These are phyloP conservation scores for Helobdella robusta DNA, from an alignment of 2,888 invertebrate species.

Conservation along the genomic window DNA sequence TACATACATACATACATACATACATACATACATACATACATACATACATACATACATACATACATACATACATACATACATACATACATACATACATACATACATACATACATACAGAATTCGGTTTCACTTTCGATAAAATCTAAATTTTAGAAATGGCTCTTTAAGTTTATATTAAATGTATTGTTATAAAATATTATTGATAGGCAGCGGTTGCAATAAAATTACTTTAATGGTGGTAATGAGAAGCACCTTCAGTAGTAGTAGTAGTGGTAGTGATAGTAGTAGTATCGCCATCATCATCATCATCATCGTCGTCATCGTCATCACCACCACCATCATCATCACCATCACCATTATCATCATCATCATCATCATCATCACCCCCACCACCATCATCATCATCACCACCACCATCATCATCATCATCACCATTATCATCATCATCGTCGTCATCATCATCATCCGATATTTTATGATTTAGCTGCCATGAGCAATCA, in stretches of 20 bases:
- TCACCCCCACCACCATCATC: background rate
- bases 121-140: too few relatives aligned
- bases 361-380: conserved; percentile 22
- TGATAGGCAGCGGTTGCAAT: too few relatives aligned
- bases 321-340: conserved; percentile 2
- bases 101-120: too few relatives aligned
- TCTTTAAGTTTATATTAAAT: too few relatives aligned
- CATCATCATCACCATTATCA: conserved; percentile 1
- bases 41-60: conserved; percentile 15
- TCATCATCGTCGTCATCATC: conserved; percentile 2
- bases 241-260: background rate
- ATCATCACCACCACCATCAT: background rate
- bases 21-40: conserved; percentile 15
- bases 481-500: too few relatives aligned
- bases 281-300: background rate
- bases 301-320: conserved; percentile 2
- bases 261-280: background rate
- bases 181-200: too few relatives aligned
- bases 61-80: conserved; percentile 15
- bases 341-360: conserved; percentile 15
- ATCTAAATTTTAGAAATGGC: too few relatives aligned
- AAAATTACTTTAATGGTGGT: too few relatives aligned
- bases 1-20: conserved; percentile 15
- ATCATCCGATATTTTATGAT: background rate
- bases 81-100: conserved; percentile 13